Conservation (phyloP, 1,140 invertebrate genomes). For the Scaptomyza montana region DNA sequence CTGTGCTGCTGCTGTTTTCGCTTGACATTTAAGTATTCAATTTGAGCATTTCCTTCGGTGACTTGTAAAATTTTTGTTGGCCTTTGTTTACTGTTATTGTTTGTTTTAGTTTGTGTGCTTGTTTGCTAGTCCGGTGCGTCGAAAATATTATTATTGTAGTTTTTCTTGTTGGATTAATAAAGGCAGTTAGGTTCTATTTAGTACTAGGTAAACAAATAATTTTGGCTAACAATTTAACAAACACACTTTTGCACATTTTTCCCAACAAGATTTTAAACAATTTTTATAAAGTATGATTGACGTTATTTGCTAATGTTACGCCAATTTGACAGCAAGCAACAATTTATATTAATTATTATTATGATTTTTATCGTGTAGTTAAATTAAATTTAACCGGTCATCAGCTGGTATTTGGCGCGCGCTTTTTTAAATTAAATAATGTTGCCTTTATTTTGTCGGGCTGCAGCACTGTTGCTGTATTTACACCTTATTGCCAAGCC, state of each 20-base stretch:
- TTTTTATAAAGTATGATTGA: slow-evolving; percentile 50
- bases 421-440: slow-evolving; percentile 14
- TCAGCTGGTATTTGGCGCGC: slow-evolving; percentile 27
- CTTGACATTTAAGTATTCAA: slow-evolving; percentile 67
- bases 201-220: slow-evolving; percentile 77
- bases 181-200: slow-evolving; percentile 62
- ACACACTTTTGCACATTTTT: slow-evolving; percentile 78
- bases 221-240: slow-evolving; percentile 78
- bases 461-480: slow-evolving; percentile 14
- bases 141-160: slow-evolving; percentile 15
- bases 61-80: slow-evolving; percentile 22
- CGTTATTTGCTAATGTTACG: slow-evolving; percentile 52
- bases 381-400: slow-evolving; percentile 33
- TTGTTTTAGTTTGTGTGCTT: slow-evolving; percentile 16
- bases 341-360: slow-evolving; percentile 21
- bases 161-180: slow-evolving; percentile 42
- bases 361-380: slow-evolving; percentile 42
- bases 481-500: slow-evolving; percentile 33
- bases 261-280: slow-evolving; percentile 47
- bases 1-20: slow-evolving; percentile 25
- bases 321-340: slow-evolving; percentile 32
- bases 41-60: slow-evolving; percentile 63
- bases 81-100: slow-evolving; percentile 10
- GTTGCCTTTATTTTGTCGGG: slow-evolving; percentile 14
- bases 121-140: slow-evolving; percentile 13